A percentile compares a stretch with the other conserved stretches of the same genome.
phyloP scores from a whole-genome alignment of 2,888 invertebrate species.

The Hydroisotoma schaefferi region DNA sequence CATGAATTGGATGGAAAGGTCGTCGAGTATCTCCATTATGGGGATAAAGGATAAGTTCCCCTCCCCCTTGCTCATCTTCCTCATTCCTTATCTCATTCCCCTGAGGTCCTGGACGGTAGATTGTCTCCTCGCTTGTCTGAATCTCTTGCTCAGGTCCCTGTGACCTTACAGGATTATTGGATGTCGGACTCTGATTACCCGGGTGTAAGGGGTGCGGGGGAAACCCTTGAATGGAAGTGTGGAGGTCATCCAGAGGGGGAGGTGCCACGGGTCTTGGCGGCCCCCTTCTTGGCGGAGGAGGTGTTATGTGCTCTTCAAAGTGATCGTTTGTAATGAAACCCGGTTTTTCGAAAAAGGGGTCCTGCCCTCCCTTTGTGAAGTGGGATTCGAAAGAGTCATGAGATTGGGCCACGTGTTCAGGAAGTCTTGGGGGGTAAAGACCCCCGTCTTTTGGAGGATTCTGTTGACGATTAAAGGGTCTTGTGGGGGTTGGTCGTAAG shows the following conservation, averaged over 20 bases:
- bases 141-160: not conserved
- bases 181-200: not conserved
- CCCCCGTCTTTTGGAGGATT: slow-evolving; percentile 29
- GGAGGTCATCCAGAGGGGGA: not conserved
- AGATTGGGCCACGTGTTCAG: slow-evolving; percentile 2
- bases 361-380: not conserved
- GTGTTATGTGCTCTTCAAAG: not conserved
- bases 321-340: slow-evolving; percentile 11
- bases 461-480: not conserved
- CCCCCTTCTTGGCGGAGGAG: not conserved
- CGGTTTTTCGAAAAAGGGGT: not conserved
- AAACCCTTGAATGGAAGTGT: not conserved
- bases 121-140: slow-evolving; percentile 15
- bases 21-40: not conserved
- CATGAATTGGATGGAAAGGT: slow-evolving; percentile 9
- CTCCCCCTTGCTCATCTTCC: not conserved
- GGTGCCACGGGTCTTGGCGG: not conserved
- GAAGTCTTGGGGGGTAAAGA: slow-evolving; percentile 24
- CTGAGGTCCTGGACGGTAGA: slow-evolving; percentile 6
- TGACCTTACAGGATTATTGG: not conserved
- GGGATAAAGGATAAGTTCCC: not conserved
- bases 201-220: not conserved
- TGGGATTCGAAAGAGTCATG: slow-evolving; percentile 9
- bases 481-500: not conserved
- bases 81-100: not conserved